These are phyloP conservation scores for Tenthredo mesomela DNA, from an alignment of 2,888 invertebrate genomes.

Conservation along the genomic window DNA sequence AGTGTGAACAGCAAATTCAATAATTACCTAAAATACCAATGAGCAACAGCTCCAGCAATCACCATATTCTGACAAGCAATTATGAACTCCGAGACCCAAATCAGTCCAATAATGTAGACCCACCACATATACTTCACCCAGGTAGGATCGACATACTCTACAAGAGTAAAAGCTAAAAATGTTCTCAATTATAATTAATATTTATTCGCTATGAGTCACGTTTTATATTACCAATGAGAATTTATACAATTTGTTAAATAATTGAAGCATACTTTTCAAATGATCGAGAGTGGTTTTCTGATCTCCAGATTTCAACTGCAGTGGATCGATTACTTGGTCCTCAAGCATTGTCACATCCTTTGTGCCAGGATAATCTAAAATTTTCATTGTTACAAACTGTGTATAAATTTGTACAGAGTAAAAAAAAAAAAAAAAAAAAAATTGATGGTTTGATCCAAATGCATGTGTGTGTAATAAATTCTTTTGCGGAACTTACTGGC, in stretches of 20 bases:
- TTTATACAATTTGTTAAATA: conserved; percentile 39
- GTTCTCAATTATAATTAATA: conserved; percentile 52
- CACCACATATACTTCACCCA: conserved; percentile 97
- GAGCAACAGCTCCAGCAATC: conserved; percentile 94
- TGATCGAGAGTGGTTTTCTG: conserved; percentile 65
- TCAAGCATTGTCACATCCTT: conserved; percentile 71
- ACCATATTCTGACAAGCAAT: conserved; percentile 97
- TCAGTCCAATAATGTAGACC: conserved; percentile 91
- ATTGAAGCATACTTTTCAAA: conserved; percentile 69
- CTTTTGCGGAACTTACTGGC: conserved; percentile 83
- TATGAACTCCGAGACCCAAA: conserved; percentile 97
- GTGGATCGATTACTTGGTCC: conserved; percentile 66
- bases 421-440: background rate
- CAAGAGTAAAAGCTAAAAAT: conserved; percentile 81
- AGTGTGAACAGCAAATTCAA: conserved; percentile 48
- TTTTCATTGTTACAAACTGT: conserved; percentile 18
- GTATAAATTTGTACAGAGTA: background rate
- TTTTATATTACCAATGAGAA: background rate
- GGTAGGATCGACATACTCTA: conserved; percentile 87
- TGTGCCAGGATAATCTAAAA: conserved; percentile 75
- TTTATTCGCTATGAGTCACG: background rate
- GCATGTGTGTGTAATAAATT: background rate
- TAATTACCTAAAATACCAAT: conserved; percentile 94
- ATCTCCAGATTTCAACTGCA: conserved; percentile 65
- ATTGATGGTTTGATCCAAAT: conserved; percentile 12